Conservation (phyloP, 2,888 invertebrate genomes). For the Trissoscelio sp. region DNA sequence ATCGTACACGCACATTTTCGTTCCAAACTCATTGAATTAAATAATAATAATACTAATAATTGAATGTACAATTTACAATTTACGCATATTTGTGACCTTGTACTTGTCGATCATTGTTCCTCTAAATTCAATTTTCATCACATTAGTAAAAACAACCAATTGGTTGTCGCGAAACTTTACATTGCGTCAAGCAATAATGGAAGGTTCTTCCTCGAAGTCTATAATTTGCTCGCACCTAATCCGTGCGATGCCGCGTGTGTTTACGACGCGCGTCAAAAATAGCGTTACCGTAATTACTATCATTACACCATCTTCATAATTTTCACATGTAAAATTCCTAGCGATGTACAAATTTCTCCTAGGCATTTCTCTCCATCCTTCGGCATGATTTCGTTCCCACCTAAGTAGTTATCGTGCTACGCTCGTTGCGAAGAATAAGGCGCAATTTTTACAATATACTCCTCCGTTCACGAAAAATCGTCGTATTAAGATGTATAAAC, state of each 20-base stretch:
- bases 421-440: conserved; percentile 68
- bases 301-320: conserved; percentile 50
- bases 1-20: conserved; percentile 18
- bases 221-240: conserved; percentile 55
- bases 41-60: conserved; percentile 40
- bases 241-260: conserved; percentile 31
- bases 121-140: conserved; percentile 63
- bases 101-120: conserved; percentile 51
- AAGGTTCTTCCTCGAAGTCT: conserved; percentile 62
- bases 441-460: conserved; percentile 58
- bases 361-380: conserved; percentile 26
- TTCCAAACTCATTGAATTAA: conserved; percentile 11
- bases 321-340: conserved; percentile 62
- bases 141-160: conserved; percentile 60
- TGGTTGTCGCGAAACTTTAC: conserved; percentile 59
- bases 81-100: conserved; percentile 18
- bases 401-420: conserved; percentile 56
- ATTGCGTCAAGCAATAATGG: conserved; percentile 65
- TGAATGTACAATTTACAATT: conserved; percentile 39
- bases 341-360: conserved; percentile 65
- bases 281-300: conserved; percentile 64
- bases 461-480: conserved; percentile 51
- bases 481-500: conserved; percentile 52
- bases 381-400: conserved; percentile 29
- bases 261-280: conserved; percentile 64